phyloP scores from a whole-genome alignment of 2,888 invertebrate species.

The Napeogenes sylphis region DNA sequence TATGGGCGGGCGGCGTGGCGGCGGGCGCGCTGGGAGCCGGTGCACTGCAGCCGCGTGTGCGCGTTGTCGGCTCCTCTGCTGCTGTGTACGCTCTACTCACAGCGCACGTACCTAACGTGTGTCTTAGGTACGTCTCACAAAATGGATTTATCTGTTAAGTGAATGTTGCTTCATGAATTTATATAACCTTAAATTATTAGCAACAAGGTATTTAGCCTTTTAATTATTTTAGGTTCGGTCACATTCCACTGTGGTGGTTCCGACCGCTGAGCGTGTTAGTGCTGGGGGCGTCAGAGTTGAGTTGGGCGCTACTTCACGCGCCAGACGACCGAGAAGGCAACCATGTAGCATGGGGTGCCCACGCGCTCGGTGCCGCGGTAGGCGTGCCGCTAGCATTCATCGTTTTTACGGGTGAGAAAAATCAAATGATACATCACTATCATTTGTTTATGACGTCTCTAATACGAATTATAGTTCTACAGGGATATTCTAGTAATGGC shows the following conservation, averaged over 20 bases:
- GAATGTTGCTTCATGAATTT: background rate
- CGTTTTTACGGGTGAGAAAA: slow-evolving; percentile 63
- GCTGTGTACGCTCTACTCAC: slow-evolving; percentile 93
- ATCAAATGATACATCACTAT: background rate
- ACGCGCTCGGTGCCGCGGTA: slow-evolving; percentile 81
- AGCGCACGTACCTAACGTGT: slow-evolving; percentile 90
- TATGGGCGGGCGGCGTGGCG: slow-evolving; percentile 87
- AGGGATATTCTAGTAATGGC: slow-evolving; percentile 1
- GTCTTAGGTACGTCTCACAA: slow-evolving; percentile 67
- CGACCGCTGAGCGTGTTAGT: slow-evolving; percentile 79
- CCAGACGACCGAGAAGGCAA: slow-evolving; percentile 37
- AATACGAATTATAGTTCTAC: background rate
- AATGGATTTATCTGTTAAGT: background rate
- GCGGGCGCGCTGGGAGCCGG: slow-evolving; percentile 87
- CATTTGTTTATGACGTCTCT: background rate
- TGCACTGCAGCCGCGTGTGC: slow-evolving; percentile 84
- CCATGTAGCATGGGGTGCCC: slow-evolving; percentile 83
- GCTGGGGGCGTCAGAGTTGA: slow-evolving; percentile 79
- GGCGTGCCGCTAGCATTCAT: slow-evolving; percentile 81
- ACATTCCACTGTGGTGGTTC: slow-evolving; percentile 73
- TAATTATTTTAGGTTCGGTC: slow-evolving; percentile 49
- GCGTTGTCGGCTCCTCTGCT: slow-evolving; percentile 92
- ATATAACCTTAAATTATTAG: background rate
- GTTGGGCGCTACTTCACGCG: slow-evolving; percentile 57
- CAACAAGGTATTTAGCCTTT: background rate